Evolutionary conservation across 2,888 invertebrate genomes (phyloP), one percentile per base, ranked within the genome.

Genomic region (Meandrusa payeni): DNA sequence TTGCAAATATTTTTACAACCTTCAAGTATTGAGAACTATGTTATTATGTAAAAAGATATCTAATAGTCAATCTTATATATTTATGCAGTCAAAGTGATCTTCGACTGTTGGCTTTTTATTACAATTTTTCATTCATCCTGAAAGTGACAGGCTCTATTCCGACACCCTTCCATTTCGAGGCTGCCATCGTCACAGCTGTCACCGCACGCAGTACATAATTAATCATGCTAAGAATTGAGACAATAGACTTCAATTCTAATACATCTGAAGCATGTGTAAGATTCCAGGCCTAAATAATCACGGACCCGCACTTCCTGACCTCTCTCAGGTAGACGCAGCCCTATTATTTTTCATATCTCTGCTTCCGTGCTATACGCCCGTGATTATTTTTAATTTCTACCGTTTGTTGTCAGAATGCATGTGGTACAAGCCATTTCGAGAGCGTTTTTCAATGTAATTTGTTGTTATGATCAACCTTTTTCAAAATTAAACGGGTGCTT

Each of bases 371-470:
- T 64, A 59, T 61, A 58, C 57, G 47, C 46, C 60, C 56, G 60
- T 69, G 69, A 80, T 85, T 76, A 80, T 64, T 81, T 82, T 82
- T 81, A 81, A 79, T 80, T 73, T 66, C 66, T 63, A 69, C 70
- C 67, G 66, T 73, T 66, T 59, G 60, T 59, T 63, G 61, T 64
- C 70, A 63, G 69, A 70, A 74, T 67, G 60, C 72, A 64, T 71
- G 74, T 73, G 65, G 61, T 65, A 70, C 68, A 69, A 76, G 76
- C 64, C 67, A 67, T 64, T 71, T 68, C 70, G 64, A 55, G 60
- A 62, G 42, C 53, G 48, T 65, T 72, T 70, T 75, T 72, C 64
- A 77, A 77, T 72, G 66, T 73, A 26, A 26, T 24, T 38, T 37
- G 10, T n/a, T 26, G 26, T 38, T 36, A 42, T 17, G 9, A 24